These are phyloP conservation scores for Zaprionus africanus DNA, from an alignment of 1,140 invertebrate species.

Conservation along the genomic window DNA sequence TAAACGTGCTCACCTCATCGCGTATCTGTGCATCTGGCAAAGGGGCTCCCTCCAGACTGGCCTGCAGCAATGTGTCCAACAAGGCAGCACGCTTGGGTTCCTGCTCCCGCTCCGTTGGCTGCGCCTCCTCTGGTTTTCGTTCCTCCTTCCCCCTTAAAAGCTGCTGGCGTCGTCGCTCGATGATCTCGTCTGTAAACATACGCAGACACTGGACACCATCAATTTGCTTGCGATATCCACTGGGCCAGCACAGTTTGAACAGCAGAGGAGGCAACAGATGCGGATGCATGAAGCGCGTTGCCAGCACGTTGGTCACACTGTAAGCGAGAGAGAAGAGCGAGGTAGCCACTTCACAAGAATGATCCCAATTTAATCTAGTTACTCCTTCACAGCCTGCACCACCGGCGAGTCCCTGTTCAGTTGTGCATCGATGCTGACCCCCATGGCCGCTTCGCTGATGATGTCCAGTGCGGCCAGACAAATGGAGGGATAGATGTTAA, in stretches of 20 bases:
- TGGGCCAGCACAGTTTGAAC: slow-evolving; percentile 61
- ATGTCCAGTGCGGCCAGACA: slow-evolving; percentile 65
- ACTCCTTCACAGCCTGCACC: slow-evolving; percentile 89
- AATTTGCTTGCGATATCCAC: slow-evolving; percentile 62
- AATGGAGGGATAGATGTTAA: slow-evolving; percentile 58
- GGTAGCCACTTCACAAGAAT: not conserved
- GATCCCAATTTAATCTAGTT: slow-evolving; percentile 77
- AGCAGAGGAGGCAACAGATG: slow-evolving; percentile 67
- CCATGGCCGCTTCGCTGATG: slow-evolving; percentile 92
- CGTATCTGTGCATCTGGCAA: slow-evolving; percentile 87
- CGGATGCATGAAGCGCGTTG: slow-evolving; percentile 64
- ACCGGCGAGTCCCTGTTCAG: slow-evolving; percentile 88
- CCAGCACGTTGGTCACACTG: slow-evolving; percentile 65
- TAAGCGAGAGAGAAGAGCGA: not conserved
- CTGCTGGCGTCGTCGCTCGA: slow-evolving; percentile 47
- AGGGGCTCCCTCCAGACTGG: slow-evolving; percentile 83
- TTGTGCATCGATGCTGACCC: slow-evolving; percentile 90
- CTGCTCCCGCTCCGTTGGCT: not conserved
- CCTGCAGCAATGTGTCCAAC: slow-evolving; percentile 89
- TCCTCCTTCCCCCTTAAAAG: slow-evolving; percentile 19
- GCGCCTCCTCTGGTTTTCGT: no score
- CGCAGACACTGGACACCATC: slow-evolving; percentile 70
- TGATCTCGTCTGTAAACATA: slow-evolving; percentile 73
- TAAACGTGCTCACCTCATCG: slow-evolving; percentile 89
- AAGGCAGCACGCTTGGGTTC: slow-evolving; percentile 83